These are phyloP conservation scores for Stercorarius parasiticus DNA, from an alignment of 2,113 vertebrate species.

Conservation along the genomic window DNA sequence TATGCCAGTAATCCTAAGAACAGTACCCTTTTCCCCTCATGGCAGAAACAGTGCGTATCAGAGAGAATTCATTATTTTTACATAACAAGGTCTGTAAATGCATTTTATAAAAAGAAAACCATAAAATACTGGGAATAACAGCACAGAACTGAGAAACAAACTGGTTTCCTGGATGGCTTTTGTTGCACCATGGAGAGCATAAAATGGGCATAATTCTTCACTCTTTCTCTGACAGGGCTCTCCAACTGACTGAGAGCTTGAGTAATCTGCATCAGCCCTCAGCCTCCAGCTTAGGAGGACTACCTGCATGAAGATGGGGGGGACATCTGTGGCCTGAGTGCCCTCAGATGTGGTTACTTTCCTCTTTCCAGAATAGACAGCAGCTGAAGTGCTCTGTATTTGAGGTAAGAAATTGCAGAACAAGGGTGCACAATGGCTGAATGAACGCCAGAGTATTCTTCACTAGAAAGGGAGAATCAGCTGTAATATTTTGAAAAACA, in stretches of 20 bases:
- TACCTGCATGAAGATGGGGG: not conserved
- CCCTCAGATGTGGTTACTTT: not conserved
- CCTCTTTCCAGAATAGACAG: not conserved
- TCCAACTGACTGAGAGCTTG: not conserved
- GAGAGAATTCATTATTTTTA: not conserved
- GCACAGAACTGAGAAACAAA: not conserved
- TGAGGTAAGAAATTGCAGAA: not conserved
- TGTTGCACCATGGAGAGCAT: fast-evolving
- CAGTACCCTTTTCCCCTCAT: not conserved
- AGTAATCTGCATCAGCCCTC: not conserved
- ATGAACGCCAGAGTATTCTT: not conserved
- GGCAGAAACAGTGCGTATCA: not conserved
- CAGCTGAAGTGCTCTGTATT: not conserved
- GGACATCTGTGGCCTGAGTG: not conserved
- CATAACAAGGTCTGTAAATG: not conserved
- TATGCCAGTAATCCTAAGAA: not conserved
- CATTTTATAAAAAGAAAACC: not conserved
- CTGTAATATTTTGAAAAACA: not conserved
- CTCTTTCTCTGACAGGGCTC: not conserved
- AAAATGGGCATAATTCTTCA: not conserved
- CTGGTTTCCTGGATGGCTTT: not conserved
- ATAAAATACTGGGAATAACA: not conserved
- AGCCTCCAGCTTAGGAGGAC: not conserved
- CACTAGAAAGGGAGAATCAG: not conserved
- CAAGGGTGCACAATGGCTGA: not conserved